A percentile compares a stretch with the other conserved stretches of the same genome.
Evolutionary conservation across 2,797 vertebrate species (phyloP).

Genomic region (Hypotaenidia okinawae): DNA sequence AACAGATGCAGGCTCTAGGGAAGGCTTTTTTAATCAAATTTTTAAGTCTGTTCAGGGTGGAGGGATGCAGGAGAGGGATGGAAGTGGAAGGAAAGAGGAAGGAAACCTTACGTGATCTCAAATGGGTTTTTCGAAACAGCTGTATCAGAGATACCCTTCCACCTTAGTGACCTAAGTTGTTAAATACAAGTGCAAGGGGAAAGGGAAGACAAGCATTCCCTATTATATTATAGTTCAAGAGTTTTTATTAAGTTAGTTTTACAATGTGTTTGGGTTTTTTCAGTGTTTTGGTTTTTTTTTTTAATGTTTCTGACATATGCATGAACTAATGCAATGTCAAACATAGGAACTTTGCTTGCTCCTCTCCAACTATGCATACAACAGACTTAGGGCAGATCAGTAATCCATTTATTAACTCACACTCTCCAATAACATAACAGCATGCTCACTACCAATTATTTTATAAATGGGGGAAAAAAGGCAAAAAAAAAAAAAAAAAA

Average conservation of each 20-base stretch:
- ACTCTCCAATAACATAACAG: neutral
- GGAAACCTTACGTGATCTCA: neutral
- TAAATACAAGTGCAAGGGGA: neutral
- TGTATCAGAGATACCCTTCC: neutral
- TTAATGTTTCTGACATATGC: neutral
- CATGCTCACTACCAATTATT: neutral
- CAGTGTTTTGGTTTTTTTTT: neutral
- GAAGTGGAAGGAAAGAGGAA: neutral
- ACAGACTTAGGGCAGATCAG: neutral
- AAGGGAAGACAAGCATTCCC: neutral
- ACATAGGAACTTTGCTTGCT: fast-evolving
- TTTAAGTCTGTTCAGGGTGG: neutral
- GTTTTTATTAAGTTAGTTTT: neutral
- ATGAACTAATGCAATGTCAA: neutral
- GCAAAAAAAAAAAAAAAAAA: neutral
- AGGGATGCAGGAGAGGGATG: fast-evolving
- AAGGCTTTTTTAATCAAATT: neutral
- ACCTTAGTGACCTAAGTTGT: neutral
- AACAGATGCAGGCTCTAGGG: neutral
- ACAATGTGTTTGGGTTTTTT: neutral
- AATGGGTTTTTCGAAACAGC: neutral
- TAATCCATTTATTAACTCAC: neutral
- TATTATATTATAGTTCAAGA: neutral
- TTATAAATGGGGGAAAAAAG: neutral
- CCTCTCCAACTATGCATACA: neutral